Base-by-base conservation (phyloP, 2,888 invertebrate species). In the Dynastes maya region DNA sequence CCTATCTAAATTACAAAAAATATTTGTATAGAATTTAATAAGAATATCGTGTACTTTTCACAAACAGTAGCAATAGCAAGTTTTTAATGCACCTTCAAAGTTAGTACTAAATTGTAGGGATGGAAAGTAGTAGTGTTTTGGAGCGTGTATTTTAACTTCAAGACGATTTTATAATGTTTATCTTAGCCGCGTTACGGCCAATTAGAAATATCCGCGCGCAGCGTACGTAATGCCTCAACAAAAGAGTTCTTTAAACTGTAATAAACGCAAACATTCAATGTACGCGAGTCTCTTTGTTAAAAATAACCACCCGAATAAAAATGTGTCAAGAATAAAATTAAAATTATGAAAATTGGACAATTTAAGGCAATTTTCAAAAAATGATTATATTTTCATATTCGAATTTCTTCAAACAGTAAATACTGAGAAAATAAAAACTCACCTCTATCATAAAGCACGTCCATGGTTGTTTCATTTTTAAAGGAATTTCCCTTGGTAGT, bases 161-260 rank as follows among this genome's bases (percentile, higher is more conserved):
- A 16, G 16, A 22, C 22, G 22, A 16, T 55, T 22, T 55, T 22
- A 55, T 16, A 16, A 53, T 32, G 63, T 63, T 29, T 63, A 29
- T 29, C 29, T 63, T 63, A 63, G 29, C 2, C 27, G 32, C 32
- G 63, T 63, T 32, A 32, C 9, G 40, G n/a, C 40, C n/a, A 74
- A 74, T 74, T 61, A 74, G 27, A 40, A 29, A 72, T 72, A 72
- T 72, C 71, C 71, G 71, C 58, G 58, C 58, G 37, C 32, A 72
- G n/a, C 45, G 45, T 58, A 61, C 61, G 61, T 61, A 74, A 74
- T 74, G 61, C 61, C 27, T 49, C 61, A 74, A 74, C 72, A 74
- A 74, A 58, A 74, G 72, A 45, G 45, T 61, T 61, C 61, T 72
- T 72, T 74, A 74, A 74, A 74, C 58, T 40, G 55, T 61, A 74